These are phyloP conservation scores for Galerucella pusilla DNA, from an alignment of 2,888 invertebrate species.

Conservation along the genomic window DNA sequence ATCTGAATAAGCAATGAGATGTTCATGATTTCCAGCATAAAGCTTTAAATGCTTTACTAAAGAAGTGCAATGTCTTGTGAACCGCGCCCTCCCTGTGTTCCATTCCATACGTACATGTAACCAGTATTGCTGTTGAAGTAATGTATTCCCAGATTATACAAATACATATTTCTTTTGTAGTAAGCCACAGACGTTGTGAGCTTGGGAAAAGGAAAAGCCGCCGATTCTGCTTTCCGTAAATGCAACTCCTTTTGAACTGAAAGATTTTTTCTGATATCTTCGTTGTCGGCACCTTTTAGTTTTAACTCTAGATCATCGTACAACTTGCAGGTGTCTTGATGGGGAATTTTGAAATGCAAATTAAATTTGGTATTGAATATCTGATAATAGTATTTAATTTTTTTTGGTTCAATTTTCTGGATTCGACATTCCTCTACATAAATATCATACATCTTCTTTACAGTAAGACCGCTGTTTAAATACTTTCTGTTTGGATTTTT, in stretches of 20 bases:
- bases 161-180: too few species aligned
- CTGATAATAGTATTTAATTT: conserved; percentile 18
- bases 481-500: too few species aligned
- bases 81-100: conserved; percentile 8
- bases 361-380: conserved; percentile 4
- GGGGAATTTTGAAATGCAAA: too few species aligned
- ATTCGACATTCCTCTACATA: conserved; percentile 19
- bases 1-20: too few species aligned
- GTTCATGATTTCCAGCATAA: not conserved
- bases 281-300: not conserved
- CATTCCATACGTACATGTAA: conserved; percentile 23
- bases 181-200: too few species aligned
- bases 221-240: conserved; percentile 9
- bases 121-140: conserved; percentile 11
- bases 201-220: not conserved
- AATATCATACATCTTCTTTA: not conserved
- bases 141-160: conserved; percentile 24
- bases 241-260: conserved; percentile 7
- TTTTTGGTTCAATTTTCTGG: conserved; percentile 16
- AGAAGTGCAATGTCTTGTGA: conserved; percentile 19
- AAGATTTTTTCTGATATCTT: not conserved
- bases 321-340: not conserved
- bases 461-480: too few species aligned
- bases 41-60: conserved; percentile 20
- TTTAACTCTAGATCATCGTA: conserved; percentile 16